Evolutionary conservation across 2,888 invertebrate genomes (phyloP).

Genomic region (Ormyrus rosae): DNA sequence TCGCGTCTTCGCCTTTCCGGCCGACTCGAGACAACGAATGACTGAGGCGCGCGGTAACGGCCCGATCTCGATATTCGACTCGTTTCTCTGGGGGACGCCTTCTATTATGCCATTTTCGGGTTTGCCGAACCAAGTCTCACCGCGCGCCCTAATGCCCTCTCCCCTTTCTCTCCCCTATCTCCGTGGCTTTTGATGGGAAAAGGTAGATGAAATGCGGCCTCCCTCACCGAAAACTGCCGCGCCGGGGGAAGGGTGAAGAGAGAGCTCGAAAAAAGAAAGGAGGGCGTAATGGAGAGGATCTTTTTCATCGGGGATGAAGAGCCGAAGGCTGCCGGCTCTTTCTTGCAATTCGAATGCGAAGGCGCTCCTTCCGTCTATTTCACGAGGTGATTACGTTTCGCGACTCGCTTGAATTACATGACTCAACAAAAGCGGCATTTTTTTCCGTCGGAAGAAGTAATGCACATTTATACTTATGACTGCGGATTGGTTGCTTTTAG

Average conservation of each 20-base stretch:
- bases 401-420: no score
- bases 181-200: no score
- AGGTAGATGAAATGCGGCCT: slow-evolving; percentile 24
- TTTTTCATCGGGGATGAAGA: slow-evolving; percentile 33
- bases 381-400: slow-evolving; percentile 20
- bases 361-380: not conserved
- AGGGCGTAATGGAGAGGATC: slow-evolving; percentile 22
- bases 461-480: no score
- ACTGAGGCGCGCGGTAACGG: no score
- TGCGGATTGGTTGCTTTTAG: no score
- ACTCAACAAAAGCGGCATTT: no score
- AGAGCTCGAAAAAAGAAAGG: not conserved
- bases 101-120: slow-evolving; percentile 64
- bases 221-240: slow-evolving; percentile 6
- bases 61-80: slow-evolving; percentile 62
- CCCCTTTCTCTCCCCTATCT: no score
- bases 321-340: no score
- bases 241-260: no score
- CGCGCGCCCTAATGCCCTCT: not conserved
- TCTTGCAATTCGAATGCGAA: slow-evolving; percentile 18
- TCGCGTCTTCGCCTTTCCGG: slow-evolving; percentile 41
- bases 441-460: no score
- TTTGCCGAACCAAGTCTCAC: no score
- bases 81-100: slow-evolving; percentile 61
- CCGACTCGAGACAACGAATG: slow-evolving; percentile 50